Evolutionary conservation across 2,797 vertebrate species (phyloP), one percentile per base, ranked within the genome.

Genomic region (Scomberomorus guttatus): DNA sequence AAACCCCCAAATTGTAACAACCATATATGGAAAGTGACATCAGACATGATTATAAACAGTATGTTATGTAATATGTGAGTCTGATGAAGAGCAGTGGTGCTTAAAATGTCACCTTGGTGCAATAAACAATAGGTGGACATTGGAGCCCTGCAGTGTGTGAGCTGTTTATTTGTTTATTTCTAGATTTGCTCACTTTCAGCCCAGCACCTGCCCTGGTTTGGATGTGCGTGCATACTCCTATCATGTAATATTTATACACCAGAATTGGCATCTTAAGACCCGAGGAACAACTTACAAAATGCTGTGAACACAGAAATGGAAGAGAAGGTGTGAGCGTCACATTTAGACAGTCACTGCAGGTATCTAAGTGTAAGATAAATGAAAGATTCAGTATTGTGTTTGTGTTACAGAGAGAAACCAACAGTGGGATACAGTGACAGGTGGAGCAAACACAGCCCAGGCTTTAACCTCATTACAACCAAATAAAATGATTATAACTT

Each of bases 401-500:
- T n/a, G 42, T 50, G 34, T 70, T 22, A 3, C 5, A 73, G 7
- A 48, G 42, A 20, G 46, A 73, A 65, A 2, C 18, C 44, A 86
- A 67, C 42, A 42, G 17, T 44, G 17, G 67, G 46, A 72, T 2
- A 11, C 5, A 5, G 46, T 72, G 63, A 70, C 77, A 75, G 64
- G 6, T 63, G 59, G 66, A 77, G 65, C 14, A 44, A 72, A 52
- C 34, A 6, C 24, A 75, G 56, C 32, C 70, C 55, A 62, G 60
- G 57, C 69, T 13, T 72, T 66, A 83, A 74, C 56, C 51, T 46
- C 1, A 34, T 85, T 78, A 74, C 39, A 24, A 62, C 17, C 25
- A 81, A 77, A 55, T 25, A 29, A 82, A 77, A 58, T 22, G n/a
- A 78, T 75, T 77, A 59, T 58, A 77, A 69, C 55, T 65, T 51